These are phyloP conservation scores for Prunella fulvescens DNA, from an alignment of 2,113 vertebrate genomes.

Conservation along the genomic window DNA sequence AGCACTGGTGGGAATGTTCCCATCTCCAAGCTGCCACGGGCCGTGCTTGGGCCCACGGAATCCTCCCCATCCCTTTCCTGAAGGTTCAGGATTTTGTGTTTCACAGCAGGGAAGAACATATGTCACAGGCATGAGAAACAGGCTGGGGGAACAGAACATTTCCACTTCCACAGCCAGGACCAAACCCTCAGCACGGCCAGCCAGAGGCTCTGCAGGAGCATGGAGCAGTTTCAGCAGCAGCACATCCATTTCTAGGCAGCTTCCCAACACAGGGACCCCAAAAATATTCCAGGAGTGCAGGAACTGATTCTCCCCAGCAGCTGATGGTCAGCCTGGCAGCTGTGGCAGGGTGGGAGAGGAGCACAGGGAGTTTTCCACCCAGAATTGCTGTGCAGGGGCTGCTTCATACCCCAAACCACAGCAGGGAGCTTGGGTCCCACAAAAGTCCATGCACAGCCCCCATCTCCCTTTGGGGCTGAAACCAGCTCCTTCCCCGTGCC, in stretches of 20 bases:
- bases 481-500: rapidly evolving
- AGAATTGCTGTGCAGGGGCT: not conserved
- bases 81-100: not conserved
- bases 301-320: rapidly evolving
- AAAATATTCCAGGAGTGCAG: rapidly evolving
- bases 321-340: not conserved
- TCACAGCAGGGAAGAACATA: not conserved
- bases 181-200: rapidly evolving
- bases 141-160: not conserved
- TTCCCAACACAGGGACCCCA: not conserved
- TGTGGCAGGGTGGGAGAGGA: not conserved
- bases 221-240: rapidly evolving
- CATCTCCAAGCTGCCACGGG: not conserved
- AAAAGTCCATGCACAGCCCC: rapidly evolving
- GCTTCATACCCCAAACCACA: rapidly evolving
- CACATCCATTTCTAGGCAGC: not conserved
- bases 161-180: not conserved
- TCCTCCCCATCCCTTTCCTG: not conserved
- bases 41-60: not conserved
- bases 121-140: rapidly evolving
- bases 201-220: rapidly evolving
- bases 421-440: rapidly evolving
- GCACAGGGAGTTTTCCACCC: not conserved
- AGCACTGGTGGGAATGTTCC: not conserved
- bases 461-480: rapidly evolving